Conservation (phyloP, 1,140 invertebrate species). For the Philopotamus ludificatus region DNA sequence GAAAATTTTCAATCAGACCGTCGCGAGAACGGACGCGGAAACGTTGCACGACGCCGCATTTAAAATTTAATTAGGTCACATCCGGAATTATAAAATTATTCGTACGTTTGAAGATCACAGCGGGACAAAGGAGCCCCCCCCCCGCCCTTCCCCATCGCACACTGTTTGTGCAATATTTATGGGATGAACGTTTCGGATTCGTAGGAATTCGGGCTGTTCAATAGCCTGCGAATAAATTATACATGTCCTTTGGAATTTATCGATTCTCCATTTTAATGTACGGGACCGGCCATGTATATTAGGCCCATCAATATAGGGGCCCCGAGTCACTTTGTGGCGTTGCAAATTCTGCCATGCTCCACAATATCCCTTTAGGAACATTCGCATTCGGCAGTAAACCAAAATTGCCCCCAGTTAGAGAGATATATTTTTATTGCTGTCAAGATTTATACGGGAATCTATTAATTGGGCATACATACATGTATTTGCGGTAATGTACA, state of each 20-base stretch:
- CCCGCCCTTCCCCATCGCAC: too few relatives aligned
- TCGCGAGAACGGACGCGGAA: too few relatives aligned
- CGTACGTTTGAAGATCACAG: too few relatives aligned
- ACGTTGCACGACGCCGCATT: too few relatives aligned
- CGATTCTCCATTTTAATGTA: slow-evolving; percentile 11
- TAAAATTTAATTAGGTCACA: too few relatives aligned
- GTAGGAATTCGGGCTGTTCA: slow-evolving; percentile 33
- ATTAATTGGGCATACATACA: too few relatives aligned
- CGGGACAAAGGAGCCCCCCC: too few relatives aligned
- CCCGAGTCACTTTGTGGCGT: slow-evolving; percentile 22
- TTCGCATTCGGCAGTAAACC: neutral
- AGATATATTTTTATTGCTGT: neutral
- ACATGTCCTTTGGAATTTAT: slow-evolving; percentile 36
- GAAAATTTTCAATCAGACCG: neutral
- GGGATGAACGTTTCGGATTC: slow-evolving; percentile 34
- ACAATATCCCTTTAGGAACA: neutral
- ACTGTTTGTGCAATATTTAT: slow-evolving; percentile 36
- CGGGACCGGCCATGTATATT: slow-evolving; percentile 14
- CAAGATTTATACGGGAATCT: too few relatives aligned
- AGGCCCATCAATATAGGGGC: slow-evolving; percentile 27
- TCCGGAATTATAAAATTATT: too few relatives aligned
- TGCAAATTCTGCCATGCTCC: slow-evolving; percentile 8
- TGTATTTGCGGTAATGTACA: too few relatives aligned
- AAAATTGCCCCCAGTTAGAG: neutral
- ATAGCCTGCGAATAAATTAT: slow-evolving; percentile 39